These are phyloP conservation scores for Tenthredo mesomela DNA, from an alignment of 2,888 invertebrate species.

Conservation along the genomic window DNA sequence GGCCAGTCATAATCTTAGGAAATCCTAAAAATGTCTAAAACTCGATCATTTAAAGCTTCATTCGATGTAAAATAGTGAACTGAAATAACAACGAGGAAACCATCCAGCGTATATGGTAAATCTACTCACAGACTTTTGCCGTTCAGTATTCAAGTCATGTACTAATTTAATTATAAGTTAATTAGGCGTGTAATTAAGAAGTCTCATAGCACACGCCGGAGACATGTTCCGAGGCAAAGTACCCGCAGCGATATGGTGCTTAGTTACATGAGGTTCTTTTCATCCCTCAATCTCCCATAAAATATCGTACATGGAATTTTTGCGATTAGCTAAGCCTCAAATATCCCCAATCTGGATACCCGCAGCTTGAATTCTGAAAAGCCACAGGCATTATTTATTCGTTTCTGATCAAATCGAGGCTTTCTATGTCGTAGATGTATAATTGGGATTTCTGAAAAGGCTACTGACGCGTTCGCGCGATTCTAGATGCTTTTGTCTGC, in stretches of 20 bases:
- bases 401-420: not conserved
- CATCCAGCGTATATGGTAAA: not conserved
- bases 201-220: not conserved
- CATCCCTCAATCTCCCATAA: too few relatives aligned
- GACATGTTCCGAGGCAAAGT: not conserved
- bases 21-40: not conserved
- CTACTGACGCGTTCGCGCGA: not conserved
- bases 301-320: not conserved
- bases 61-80: not conserved
- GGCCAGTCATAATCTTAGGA: not conserved
- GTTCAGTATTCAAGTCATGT: not conserved
- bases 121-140: not conserved
- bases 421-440: too few relatives aligned
- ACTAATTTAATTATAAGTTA: not conserved
- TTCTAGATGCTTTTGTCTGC: too few relatives aligned
- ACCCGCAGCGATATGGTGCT: not conserved
- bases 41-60: not conserved
- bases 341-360: not conserved
- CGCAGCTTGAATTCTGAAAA: slow-evolving; percentile 4
- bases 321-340: slow-evolving; percentile 1
- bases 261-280: not conserved
- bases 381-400: not conserved
- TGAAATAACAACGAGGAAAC: not conserved
- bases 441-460: not conserved
- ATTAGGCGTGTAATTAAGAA: not conserved